A percentile compares a stretch with the other conserved stretches of the same genome.
Evolutionary conservation across 2,888 invertebrate species (phyloP).

Genomic region (Hydrotaea cyrtoneurina): DNA sequence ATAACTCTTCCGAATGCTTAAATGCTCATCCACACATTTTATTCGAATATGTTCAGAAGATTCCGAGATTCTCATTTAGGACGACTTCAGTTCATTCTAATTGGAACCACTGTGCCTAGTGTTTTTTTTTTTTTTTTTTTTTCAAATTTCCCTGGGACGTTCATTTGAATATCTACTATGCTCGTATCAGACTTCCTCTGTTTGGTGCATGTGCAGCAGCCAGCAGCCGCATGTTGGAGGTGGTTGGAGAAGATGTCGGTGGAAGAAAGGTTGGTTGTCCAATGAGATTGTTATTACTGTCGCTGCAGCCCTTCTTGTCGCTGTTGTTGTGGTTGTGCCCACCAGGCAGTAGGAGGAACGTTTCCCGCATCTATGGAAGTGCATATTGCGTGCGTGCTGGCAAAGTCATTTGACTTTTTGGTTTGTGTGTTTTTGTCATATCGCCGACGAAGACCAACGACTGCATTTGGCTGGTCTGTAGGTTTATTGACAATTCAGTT

Average conservation of each 20-base stretch:
- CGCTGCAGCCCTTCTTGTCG: not conserved
- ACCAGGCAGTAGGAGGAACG: not conserved
- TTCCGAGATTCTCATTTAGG: no score
- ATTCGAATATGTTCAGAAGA: no score
- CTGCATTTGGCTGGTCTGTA: not conserved
- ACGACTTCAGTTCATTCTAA: no score
- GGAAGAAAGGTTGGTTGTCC: conserved; percentile 21
- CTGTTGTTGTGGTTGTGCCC: not conserved
- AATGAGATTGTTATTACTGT: conserved; percentile 22
- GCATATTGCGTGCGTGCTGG: conserved; percentile 14
- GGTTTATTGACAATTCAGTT: conserved; percentile 21
- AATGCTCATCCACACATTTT: no score
- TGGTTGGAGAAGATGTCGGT: not conserved
- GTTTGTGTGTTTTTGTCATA: not conserved
- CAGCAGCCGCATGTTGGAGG: not conserved
- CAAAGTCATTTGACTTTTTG: conserved; percentile 32
- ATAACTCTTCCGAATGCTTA: no score
- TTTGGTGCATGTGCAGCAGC: not conserved
- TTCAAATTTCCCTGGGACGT: conserved; percentile 15
- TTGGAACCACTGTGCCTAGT: not conserved
- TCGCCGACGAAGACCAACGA: no score
- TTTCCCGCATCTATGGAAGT: conserved; percentile 4
- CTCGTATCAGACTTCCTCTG: conserved; percentile 7
- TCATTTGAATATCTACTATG: conserved; percentile 16
- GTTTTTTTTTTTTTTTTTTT: not conserved